Conservation (phyloP, 2,888 invertebrate genomes). For the Leptarthrus brevirostris region DNA sequence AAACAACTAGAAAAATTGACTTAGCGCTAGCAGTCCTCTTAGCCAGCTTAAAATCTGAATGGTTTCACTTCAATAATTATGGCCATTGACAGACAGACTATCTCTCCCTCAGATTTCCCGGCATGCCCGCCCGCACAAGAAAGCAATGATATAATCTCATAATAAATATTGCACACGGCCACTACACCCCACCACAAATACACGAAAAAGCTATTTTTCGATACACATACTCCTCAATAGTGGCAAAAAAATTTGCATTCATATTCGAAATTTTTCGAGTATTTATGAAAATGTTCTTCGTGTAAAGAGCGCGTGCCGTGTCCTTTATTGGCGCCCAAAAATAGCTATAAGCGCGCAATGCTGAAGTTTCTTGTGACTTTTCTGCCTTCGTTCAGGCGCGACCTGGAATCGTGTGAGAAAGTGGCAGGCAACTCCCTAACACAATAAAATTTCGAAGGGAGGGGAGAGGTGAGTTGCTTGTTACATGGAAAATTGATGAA, state of each 20-base stretch:
- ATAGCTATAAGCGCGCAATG: constrained; percentile 41
- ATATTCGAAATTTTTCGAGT: too few species aligned
- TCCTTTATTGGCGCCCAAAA: constrained; percentile 71
- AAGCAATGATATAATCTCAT: constrained; percentile 57
- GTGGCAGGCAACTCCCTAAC: background rate
- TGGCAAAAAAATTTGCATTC: too few species aligned
- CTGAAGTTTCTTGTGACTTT: constrained; percentile 24
- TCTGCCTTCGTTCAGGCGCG: background rate
- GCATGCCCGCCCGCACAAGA: background rate
- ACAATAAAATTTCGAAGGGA: background rate
- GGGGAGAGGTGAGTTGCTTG: background rate
- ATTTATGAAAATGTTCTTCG: constrained; percentile 2
- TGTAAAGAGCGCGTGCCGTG: constrained; percentile 62
- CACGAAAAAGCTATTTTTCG: constrained; percentile 22
- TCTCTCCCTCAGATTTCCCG: background rate
- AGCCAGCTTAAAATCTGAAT: background rate
- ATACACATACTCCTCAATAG: too few species aligned
- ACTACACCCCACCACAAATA: constrained; percentile 42
- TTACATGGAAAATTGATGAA: constrained; percentile 39
- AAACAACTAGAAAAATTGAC: constrained; percentile 33
- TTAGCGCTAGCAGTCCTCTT: background rate
- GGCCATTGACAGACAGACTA: constrained; percentile 1
- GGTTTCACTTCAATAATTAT: constrained; percentile 31
- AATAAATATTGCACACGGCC: constrained; percentile 68
- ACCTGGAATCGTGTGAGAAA: constrained; percentile 24